Evolutionary conservation across 1,140 invertebrate genomes (phyloP).

Genomic region (Nilaparvata lugens): DNA sequence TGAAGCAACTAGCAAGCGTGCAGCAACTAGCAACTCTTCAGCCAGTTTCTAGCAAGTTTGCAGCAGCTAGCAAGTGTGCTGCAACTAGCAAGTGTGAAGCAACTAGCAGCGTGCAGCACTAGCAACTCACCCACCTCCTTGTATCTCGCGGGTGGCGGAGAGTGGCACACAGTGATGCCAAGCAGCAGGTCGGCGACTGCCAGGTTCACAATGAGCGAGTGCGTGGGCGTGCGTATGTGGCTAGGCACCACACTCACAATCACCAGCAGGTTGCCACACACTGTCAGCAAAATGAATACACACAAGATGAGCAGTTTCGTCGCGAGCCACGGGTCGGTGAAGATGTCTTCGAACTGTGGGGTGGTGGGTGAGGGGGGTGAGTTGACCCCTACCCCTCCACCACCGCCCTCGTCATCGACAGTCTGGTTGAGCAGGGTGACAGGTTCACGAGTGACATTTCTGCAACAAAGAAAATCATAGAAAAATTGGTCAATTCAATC

Average conservation of each 20-base stretch:
- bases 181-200: conserved; percentile 50
- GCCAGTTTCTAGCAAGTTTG: too few species aligned
- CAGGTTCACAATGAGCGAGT: conserved; percentile 50
- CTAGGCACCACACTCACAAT: conserved; percentile 46
- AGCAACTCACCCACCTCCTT: conserved; percentile 29
- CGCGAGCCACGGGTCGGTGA: background rate
- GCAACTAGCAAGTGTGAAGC: too few species aligned
- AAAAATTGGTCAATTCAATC: too few species aligned
- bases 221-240: conserved; percentile 45
- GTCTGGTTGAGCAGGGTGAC: background rate
- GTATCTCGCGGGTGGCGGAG: conserved; percentile 44
- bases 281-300: conserved; percentile 42
- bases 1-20: too few species aligned
- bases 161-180: conserved; percentile 52
- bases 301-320: background rate
- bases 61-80: too few species aligned
- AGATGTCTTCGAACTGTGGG: background rate
- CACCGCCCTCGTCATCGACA: background rate
- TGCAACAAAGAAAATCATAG: too few species aligned
- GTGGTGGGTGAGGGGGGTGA: too few species aligned
- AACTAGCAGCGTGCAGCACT: too few species aligned
- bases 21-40: too few species aligned
- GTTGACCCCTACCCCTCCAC: too few species aligned
- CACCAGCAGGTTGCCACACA: conserved; percentile 48
- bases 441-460: background rate